Conservation (phyloP, 1,140 invertebrate species). For the Dendrolimus punctatus region DNA sequence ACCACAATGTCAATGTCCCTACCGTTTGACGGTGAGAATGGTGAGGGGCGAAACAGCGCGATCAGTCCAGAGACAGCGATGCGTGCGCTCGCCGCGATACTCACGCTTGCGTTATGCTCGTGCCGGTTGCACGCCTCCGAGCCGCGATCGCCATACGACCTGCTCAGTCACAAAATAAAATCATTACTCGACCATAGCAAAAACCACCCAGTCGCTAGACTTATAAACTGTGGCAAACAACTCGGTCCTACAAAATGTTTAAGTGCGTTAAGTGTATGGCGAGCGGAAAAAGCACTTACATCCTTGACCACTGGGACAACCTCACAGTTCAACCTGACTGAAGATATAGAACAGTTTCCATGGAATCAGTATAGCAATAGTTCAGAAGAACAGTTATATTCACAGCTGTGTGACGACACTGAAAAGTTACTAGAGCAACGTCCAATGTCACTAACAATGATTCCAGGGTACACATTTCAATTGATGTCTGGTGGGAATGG, state of each 20-base stretch:
- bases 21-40: constrained; percentile 23
- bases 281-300: constrained; percentile 43
- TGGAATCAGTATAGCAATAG: constrained; percentile 48
- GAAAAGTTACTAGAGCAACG: constrained; percentile 41
- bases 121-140: constrained; percentile 24
- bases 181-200: constrained; percentile 8
- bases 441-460: constrained; percentile 33
- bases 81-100: constrained; percentile 49
- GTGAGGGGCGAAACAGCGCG: constrained; percentile 16
- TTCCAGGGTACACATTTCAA: constrained; percentile 39
- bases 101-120: constrained; percentile 35
- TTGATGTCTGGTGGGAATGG: constrained; percentile 44
- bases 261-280: constrained; percentile 51
- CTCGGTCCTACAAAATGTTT: constrained; percentile 56
- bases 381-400: constrained; percentile 43
- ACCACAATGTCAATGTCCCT: constrained; percentile 20
- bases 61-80: constrained; percentile 52
- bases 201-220: constrained; percentile 17
- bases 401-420: constrained; percentile 40
- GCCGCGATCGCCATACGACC: constrained; percentile 14
- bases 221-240: constrained; percentile 37
- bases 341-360: constrained; percentile 39
- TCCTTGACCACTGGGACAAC: constrained; percentile 10
- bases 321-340: constrained; percentile 20
- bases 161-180: constrained; percentile 7